phyloP scores from a whole-genome alignment of 2,113 vertebrate genomes.

The Glaucidium brasilianum region DNA sequence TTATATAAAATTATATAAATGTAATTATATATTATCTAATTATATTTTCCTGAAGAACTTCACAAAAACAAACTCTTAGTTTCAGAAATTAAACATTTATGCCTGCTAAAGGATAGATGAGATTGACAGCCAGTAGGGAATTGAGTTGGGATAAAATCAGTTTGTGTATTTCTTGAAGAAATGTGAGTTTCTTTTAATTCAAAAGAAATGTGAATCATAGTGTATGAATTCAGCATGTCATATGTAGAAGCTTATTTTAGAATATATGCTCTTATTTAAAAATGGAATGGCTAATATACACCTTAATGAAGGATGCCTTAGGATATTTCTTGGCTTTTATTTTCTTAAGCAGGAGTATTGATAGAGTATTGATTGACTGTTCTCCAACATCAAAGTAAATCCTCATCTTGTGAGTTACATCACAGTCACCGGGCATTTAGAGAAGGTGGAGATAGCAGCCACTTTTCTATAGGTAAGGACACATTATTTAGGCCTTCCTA shows the following conservation, averaged over 20 bases:
- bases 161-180: neutral
- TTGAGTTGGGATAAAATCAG: neutral
- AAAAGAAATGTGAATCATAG: neutral
- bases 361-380: neutral
- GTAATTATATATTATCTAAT: neutral
- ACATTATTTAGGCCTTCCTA: neutral
- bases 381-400: neutral
- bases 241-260: neutral
- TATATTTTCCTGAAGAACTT: neutral
- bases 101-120: neutral
- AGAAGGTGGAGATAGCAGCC: neutral
- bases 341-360: neutral
- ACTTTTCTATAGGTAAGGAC: rapidly evolving
- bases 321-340: neutral
- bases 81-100: neutral
- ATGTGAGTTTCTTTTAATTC: neutral
- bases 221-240: neutral
- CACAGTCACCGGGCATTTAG: neutral
- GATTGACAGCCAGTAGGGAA: neutral
- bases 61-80: neutral
- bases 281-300: neutral
- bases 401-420: neutral
- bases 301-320: neutral
- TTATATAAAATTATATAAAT: neutral
- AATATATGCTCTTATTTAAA: neutral